Base-by-base conservation (phyloP, 2,113 vertebrate species). In the Mirza zaza region DNA sequence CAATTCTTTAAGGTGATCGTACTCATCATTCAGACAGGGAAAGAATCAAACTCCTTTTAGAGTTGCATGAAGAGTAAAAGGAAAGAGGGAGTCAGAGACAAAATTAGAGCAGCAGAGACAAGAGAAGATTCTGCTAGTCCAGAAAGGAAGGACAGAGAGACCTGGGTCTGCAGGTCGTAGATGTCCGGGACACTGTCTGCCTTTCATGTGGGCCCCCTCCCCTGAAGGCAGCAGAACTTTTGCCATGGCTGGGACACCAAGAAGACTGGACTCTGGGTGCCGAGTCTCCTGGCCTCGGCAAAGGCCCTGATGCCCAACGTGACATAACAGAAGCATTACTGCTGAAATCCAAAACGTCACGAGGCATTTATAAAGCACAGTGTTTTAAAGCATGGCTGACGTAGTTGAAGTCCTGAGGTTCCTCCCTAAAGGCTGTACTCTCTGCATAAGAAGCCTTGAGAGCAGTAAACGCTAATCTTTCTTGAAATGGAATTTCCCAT, bases 161-260 rank as follows among this genome's bases (percentile, higher is more conserved):
- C 52, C 15, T 84, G 21, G 23, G 13, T 17, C 13, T 36, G 13
- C 18, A 32, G 8, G 12, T 59, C 14, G 6, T 52, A 7, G 20
- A 57, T 39, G 20, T 77, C 32, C 18, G 11, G 48, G n/a, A 61
- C 42, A 42, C 5, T 25, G 39, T 23, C 36, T n/a, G 52, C 6
- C 20, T 88, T 88, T 52, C 29, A 29, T 2, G 0, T 36, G 52
- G 0, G 0, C 8, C 14, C 25, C 11, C 10, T 5, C 5, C 1
- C 34, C 5, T 2, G 2, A 75, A 45, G 36, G 63, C 17, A 21
- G 15, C 23, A 68, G 34, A 63, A 61, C 5, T 3, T 92, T 84
- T 50, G 27, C 79, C 34, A 75, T 63, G 29, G 4, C 23, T 55
- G 13, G 2, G 68, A 85, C 71, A 45, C 14, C 25, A 21, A 42